Percentiles rank a stretch among this genome's conserved stretches.
Evolutionary conservation across 2,797 vertebrate genomes (phyloP).

Genomic region (Gadopsis marmoratus): DNA sequence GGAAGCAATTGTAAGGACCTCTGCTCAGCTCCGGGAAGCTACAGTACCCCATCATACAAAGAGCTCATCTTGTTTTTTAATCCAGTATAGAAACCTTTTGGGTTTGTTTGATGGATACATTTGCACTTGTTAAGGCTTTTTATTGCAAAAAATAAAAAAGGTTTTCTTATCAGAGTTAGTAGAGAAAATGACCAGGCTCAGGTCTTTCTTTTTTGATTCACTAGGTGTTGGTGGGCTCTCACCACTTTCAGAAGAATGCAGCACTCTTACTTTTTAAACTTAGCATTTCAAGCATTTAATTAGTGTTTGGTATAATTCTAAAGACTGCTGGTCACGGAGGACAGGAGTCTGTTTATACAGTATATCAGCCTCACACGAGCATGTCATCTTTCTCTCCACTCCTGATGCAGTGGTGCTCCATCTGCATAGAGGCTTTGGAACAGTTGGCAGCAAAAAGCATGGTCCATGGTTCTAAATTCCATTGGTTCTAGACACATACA

Average conservation of each 20-base stretch:
- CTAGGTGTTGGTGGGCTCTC: conserved; percentile 13
- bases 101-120: conserved; percentile 32
- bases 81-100: conserved; percentile 13
- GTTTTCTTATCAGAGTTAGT: neutral
- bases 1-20: conserved; percentile 49
- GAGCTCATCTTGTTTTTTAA: conserved; percentile 44
- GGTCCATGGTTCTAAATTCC: conserved; percentile 68
- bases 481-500: conserved; percentile 40
- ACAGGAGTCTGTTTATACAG: conserved; percentile 17
- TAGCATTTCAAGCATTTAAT: conserved; percentile 38
- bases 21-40: conserved; percentile 38
- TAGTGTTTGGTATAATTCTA: conserved; percentile 31
- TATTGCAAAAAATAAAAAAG: neutral
- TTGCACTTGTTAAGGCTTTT: conserved; percentile 13
- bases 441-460: conserved; percentile 40
- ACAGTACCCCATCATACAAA: conserved; percentile 21
- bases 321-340: conserved; percentile 22
- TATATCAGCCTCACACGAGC: conserved; percentile 8
- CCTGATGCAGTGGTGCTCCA: conserved; percentile 8
- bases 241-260: neutral
- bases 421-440: conserved; percentile 49
- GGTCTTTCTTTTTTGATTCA: conserved; percentile 12
- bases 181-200: neutral
- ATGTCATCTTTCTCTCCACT: conserved; percentile 13
- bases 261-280: conserved; percentile 3